Evolutionary conservation across 2,113 vertebrate genomes (phyloP).

Genomic region (Camelus bactrianus): DNA sequence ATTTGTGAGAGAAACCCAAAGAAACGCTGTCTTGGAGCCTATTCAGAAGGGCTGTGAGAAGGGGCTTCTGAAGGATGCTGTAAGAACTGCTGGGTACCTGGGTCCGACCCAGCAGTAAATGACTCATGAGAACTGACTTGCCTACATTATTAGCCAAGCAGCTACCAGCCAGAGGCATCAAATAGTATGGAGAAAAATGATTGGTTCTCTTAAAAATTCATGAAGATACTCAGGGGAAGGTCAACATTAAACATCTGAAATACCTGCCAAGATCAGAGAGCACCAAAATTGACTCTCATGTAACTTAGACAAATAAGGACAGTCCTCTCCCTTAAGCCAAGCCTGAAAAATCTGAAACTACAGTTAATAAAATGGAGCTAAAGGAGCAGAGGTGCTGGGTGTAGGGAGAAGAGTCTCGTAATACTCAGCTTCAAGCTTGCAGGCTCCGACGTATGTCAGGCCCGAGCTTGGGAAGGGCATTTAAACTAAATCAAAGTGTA

Average conservation of each 20-base stretch:
- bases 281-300: not conserved
- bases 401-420: not conserved
- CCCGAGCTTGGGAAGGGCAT: not conserved
- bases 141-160: not conserved
- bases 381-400: accelerated
- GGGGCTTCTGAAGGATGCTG: not conserved
- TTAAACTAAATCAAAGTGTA: not conserved
- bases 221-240: not conserved
- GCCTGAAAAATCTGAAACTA: not conserved
- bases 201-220: not conserved
- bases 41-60: not conserved
- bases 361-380: not conserved
- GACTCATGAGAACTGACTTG: not conserved
- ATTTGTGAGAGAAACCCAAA: not conserved
- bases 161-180: not conserved
- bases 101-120: not conserved
- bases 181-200: not conserved
- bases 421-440: no score
- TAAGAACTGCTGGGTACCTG: not conserved
- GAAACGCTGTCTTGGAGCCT: not conserved
- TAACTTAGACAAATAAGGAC: not conserved
- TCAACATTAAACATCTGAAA: not conserved
- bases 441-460: not conserved
- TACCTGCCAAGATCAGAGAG: not conserved
- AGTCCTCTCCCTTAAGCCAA: not conserved